Percentiles rank a stretch among this genome's conserved stretches.
Conservation (phyloP, 2,888 invertebrate genomes). For the Ephialtes manifestator region DNA sequence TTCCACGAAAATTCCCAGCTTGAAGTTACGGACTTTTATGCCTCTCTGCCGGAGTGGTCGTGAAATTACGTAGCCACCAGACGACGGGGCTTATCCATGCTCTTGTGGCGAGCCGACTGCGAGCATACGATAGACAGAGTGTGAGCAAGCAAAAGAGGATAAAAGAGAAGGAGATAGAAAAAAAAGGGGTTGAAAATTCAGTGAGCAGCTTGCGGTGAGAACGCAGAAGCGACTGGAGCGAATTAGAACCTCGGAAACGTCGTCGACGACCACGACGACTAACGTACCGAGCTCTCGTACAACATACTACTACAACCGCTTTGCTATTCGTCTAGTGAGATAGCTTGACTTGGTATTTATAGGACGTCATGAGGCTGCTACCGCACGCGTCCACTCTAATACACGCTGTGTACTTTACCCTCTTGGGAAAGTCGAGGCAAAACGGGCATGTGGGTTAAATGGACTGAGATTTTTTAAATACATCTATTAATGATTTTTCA, state of each 20-base stretch:
- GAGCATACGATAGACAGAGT: slow-evolving; percentile 11
- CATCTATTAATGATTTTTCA: too few relatives aligned
- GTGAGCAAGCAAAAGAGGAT: neutral
- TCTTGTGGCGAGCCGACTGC: slow-evolving; percentile 12
- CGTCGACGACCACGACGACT: slow-evolving; percentile 17
- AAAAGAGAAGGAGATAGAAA: neutral
- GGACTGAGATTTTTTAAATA: too few relatives aligned
- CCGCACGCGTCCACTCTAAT: slow-evolving; percentile 55
- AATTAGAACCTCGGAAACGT: slow-evolving; percentile 40
- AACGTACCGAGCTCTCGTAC: slow-evolving; percentile 17
- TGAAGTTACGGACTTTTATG: slow-evolving; percentile 17
- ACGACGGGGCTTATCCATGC: slow-evolving; percentile 34
- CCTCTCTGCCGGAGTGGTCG: slow-evolving; percentile 22
- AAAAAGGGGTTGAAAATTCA: slow-evolving; percentile 40
- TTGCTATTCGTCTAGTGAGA: slow-evolving; percentile 55
- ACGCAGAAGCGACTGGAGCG: slow-evolving; percentile 38
- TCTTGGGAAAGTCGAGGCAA: neutral
- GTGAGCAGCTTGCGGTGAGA: slow-evolving; percentile 38
- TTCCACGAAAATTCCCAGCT: slow-evolving; percentile 21
- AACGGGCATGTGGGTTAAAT: too few relatives aligned
- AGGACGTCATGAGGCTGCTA: slow-evolving; percentile 52
- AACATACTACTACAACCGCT: slow-evolving; percentile 10
- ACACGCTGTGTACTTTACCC: slow-evolving; percentile 45
- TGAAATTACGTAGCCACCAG: slow-evolving; percentile 48
- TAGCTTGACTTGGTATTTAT: slow-evolving; percentile 59